A percentile compares a stretch with the other conserved stretches of the same genome.
Evolutionary conservation across 1,140 invertebrate genomes (phyloP).

Genomic region (Thalassaphorura encarpata): DNA sequence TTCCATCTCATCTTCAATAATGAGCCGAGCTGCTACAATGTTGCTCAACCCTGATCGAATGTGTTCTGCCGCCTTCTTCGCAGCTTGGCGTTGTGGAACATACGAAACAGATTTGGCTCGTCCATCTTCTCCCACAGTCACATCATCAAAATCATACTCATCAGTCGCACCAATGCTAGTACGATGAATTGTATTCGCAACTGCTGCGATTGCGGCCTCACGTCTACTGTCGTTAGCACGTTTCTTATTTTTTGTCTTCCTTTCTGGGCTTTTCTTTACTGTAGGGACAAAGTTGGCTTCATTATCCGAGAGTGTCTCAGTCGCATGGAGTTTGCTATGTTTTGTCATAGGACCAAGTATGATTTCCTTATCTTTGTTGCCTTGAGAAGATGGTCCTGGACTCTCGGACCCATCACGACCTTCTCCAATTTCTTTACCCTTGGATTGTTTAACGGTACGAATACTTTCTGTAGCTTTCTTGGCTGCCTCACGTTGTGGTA

Average conservation of each 20-base stretch:
- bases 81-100: slow-evolving; percentile 78
- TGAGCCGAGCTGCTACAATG: slow-evolving; percentile 37
- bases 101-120: slow-evolving; percentile 52
- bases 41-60: slow-evolving; percentile 54
- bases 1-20: slow-evolving; percentile 33
- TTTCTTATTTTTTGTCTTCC: background rate
- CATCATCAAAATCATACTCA: slow-evolving; percentile 53
- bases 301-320: background rate
- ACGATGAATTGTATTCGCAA: background rate
- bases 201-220: background rate
- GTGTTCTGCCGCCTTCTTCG: slow-evolving; percentile 80
- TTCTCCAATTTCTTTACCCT: background rate
- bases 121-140: slow-evolving; percentile 47
- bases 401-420: background rate
- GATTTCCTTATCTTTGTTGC: background rate
- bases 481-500: slow-evolving; percentile 80
- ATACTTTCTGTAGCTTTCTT: slow-evolving; percentile 82
- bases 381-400: background rate
- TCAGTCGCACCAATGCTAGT: slow-evolving; percentile 35
- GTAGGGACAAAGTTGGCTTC: no score
- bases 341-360: background rate
- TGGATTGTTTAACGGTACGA: slow-evolving; percentile 38
- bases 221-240: background rate
- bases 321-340: background rate
- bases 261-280: background rate